A percentile compares a stretch with the other conserved stretches of the same genome.
These are phyloP conservation scores for Cryptus armator DNA, from an alignment of 2,888 invertebrate species.

Conservation along the genomic window DNA sequence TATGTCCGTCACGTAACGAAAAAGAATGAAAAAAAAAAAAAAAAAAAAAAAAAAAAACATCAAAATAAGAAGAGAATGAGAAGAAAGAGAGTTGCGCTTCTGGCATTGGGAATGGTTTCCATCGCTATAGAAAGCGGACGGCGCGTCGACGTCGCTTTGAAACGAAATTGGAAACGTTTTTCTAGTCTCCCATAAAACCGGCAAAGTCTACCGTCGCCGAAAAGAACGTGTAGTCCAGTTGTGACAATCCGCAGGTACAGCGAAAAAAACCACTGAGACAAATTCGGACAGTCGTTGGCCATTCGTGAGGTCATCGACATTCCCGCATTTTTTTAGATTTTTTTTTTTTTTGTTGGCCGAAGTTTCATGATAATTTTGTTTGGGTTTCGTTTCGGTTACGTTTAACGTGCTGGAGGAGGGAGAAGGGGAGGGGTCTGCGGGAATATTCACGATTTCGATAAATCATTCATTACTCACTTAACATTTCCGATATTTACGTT, in stretches of 20 bases:
- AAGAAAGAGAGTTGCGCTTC: conserved; percentile 1
- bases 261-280: conserved; percentile 2
- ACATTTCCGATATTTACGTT: no score
- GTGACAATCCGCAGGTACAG: conserved; percentile 6
- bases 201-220: conserved; percentile 26
- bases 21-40: conserved; percentile 65
- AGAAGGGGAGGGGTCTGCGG: no score
- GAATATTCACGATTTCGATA: no score
- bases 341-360: not conserved
- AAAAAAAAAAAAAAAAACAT: conserved; percentile 59
- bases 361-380: not conserved
- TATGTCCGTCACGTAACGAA: conserved; percentile 83
- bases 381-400: not conserved
- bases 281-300: not conserved
- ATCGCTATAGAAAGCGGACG: conserved; percentile 70
- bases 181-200: conserved; percentile 72
- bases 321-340: not conserved
- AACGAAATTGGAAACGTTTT: conserved; percentile 84
- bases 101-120: conserved; percentile 71
- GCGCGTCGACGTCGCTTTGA: conserved; percentile 77
- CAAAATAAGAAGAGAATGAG: not conserved
- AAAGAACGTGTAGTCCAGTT: conserved; percentile 27
- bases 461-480: no score
- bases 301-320: conserved; percentile 25
- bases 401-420: no score